Conservation (phyloP, 2,113 vertebrate genomes). For the Clarias magur region DNA sequence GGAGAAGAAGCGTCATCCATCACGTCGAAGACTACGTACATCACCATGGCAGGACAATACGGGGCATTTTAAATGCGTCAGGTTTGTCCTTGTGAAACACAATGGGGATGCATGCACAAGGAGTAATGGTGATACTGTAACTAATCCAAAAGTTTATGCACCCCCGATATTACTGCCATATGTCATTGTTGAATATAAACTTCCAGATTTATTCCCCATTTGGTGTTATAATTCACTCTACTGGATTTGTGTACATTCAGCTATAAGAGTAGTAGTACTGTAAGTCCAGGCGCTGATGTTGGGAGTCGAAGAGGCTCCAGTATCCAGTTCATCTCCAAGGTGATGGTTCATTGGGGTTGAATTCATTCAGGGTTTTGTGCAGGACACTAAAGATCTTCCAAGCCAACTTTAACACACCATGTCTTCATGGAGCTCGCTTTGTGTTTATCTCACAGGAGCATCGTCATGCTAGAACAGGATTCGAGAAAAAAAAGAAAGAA, state of each 20-base stretch:
- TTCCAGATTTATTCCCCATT: not conserved
- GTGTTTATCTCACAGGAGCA: not conserved
- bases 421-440: not conserved
- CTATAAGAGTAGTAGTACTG: not conserved
- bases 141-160: not conserved
- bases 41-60: conserved; percentile 63
- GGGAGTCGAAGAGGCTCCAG: not conserved
- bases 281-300: not conserved
- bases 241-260: not conserved
- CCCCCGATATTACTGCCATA: not conserved
- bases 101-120: not conserved
- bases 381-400: not conserved
- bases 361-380: not conserved
- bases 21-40: conserved; percentile 65
- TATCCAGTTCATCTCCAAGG: not conserved
- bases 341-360: not conserved
- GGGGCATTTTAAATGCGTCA: conserved; percentile 42
- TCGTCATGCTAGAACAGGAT: not conserved
- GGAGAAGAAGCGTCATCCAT: conserved; percentile 76
- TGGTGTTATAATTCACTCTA: not conserved
- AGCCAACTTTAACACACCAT: not conserved
- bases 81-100: conserved; percentile 55
- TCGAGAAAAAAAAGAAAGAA: no score
- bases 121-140: not conserved
- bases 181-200: not conserved